Evolutionary conservation across 2,113 vertebrate genomes (phyloP), one percentile per base, ranked within the genome.

Genomic region (Brachypteracias leptosomus): DNA sequence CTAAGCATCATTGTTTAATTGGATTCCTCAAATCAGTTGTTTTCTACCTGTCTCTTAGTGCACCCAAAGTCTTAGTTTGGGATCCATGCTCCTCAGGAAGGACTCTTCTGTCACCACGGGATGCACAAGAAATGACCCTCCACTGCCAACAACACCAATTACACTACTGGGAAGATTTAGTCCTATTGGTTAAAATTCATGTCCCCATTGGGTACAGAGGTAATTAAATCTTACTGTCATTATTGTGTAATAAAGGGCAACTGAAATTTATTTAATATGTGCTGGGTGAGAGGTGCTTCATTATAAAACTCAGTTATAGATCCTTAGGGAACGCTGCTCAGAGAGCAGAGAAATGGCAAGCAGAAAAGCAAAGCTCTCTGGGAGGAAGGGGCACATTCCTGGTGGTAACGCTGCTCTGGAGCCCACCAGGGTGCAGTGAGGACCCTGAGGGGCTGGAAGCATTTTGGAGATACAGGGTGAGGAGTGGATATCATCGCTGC

Each of bases 161-260:
- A 81, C 40, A 46, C 82, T 49, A 67, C 78, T 59, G 75, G 92
- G 72, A 95, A 93, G 68, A 92, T 95, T 94, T 89, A 95, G 85
- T 77, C 59, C 42, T 86, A 51, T 67, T 33, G 1, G 79, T 93
- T 93, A 84, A 90, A 94, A 96, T 93, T 94, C 85, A 95, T n/a
- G 76, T 89, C 76, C 76, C 88, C 52, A 2, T 86, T 90, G 95
- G 92, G 92, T 77, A 79, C 46, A 86, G 79, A 90, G 76, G 92
- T 93, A 97, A 95, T 97, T 95, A 96, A 96, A 94, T 92, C 86
- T 94, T 93, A 83, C 88, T 70, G 77, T 90, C 96, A 74, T 95
- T 95, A 93, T 88, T 84, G 88, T 77, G 90, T 92, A 94, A 92
- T 92, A 92, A 94, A 96, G 86, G 90, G 79, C 86, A 95, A 83